Conservation (phyloP, 2,797 vertebrate genomes). For the Poeciliopsis gracilis region DNA sequence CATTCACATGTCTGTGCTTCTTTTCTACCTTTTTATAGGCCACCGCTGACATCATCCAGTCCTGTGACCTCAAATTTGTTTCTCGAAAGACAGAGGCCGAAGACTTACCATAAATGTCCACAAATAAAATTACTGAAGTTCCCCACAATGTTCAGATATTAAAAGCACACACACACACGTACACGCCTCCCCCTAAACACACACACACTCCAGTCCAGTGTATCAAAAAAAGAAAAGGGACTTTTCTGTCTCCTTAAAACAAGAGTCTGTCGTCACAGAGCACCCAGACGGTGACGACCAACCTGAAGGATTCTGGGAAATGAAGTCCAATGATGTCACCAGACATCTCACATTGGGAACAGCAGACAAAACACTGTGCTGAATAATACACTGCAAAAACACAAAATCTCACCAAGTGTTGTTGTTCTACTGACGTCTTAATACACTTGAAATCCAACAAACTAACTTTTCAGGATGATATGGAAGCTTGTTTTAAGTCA, state of each 20-base stretch:
- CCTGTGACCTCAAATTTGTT: neutral
- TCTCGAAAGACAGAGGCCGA: conserved; percentile 1
- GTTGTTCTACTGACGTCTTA: too few relatives aligned
- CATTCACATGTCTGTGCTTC: conserved; percentile 3
- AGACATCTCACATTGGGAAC: conserved; percentile 4
- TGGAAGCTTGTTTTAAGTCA: too few relatives aligned
- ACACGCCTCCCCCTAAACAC: conserved; percentile 16
- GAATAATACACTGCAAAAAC: neutral
- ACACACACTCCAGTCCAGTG: conserved; percentile 39
- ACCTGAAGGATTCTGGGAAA: conserved; percentile 40
- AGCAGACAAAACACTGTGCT: neutral
- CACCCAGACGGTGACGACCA: conserved; percentile 25
- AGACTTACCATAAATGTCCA: conserved; percentile 9
- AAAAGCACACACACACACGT: conserved; percentile 11
- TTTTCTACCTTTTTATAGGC: conserved; percentile 1
- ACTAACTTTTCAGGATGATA: too few relatives aligned
- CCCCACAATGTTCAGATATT: conserved; percentile 12
- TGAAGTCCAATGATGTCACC: conserved; percentile 36
- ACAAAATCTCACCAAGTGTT: too few relatives aligned
- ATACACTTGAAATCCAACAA: too few relatives aligned
- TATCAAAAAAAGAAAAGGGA: conserved; percentile 30
- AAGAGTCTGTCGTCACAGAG: conserved; percentile 36
- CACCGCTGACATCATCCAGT: conserved; percentile 10
- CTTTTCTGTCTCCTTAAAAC: conserved; percentile 43
- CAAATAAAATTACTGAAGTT: neutral